Conservation (phyloP, 2,797 vertebrate genomes). For the Eremophila alpestris region DNA sequence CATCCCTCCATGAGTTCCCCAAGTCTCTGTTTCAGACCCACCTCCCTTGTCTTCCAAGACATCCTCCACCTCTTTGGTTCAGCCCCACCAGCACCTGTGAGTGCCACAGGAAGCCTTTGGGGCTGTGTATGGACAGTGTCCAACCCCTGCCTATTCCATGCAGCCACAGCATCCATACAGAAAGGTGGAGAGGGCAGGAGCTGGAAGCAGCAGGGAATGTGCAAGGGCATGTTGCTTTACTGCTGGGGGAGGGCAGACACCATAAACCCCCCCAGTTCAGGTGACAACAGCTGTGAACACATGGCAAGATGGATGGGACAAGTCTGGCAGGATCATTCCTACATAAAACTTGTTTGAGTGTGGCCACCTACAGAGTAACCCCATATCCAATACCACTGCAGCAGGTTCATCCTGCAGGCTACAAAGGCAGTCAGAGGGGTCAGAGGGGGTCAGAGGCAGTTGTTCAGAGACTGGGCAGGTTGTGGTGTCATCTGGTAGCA, state of each 20-base stretch:
- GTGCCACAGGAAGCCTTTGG: neutral
- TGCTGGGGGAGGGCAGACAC: neutral
- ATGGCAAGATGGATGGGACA: neutral
- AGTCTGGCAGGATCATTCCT: neutral
- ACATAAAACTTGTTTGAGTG: neutral
- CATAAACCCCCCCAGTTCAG: neutral
- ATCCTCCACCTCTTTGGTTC: neutral
- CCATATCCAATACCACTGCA: neutral
- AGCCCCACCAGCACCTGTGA: neutral
- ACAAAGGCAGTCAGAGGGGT: neutral
- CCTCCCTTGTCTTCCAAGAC: neutral
- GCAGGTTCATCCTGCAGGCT: neutral
- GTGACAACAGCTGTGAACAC: neutral
- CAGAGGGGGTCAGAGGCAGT: neutral
- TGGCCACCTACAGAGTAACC: neutral
- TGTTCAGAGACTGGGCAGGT: neutral
- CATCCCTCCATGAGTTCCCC: neutral
- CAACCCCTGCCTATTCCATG: neutral
- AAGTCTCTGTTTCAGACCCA: neutral
- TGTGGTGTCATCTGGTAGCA: neutral
- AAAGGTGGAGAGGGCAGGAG: neutral
- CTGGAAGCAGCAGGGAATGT: accelerated
- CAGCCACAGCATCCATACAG: neutral
- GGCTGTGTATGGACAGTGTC: neutral
- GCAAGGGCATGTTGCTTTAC: neutral